These are phyloP conservation scores for Carlito syrichta DNA, from an alignment of 2,113 vertebrate genomes.

Conservation along the genomic window DNA sequence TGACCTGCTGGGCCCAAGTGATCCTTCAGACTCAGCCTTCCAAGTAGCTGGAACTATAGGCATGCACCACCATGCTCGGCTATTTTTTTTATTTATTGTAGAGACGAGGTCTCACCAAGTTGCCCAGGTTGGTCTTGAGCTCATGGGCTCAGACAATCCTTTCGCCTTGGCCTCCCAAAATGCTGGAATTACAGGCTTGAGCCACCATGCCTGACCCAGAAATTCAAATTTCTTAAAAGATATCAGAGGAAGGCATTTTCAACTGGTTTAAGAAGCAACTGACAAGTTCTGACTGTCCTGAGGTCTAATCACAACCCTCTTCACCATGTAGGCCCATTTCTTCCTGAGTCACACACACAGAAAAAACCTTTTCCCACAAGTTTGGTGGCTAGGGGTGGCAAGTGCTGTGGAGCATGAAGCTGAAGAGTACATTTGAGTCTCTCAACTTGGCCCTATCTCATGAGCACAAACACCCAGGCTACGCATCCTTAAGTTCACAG, in stretches of 20 bases:
- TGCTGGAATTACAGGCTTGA: no score
- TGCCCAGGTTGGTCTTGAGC: no score
- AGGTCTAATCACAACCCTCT: neutral
- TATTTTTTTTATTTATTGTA: no score
- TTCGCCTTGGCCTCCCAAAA: no score
- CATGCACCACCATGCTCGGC: no score
- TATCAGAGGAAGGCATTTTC: neutral
- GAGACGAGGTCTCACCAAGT: no score
- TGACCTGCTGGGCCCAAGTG: no score
- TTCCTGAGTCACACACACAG: neutral
- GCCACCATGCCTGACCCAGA: no score
- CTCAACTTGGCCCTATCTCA: neutral
- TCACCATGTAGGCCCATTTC: neutral
- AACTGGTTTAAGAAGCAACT: neutral
- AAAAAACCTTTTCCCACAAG: neutral
- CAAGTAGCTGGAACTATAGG: no score
- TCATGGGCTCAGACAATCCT: no score
- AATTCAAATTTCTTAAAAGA: no score
- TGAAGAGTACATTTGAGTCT: fast-evolving
- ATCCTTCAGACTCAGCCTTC: no score
- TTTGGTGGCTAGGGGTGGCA: neutral
- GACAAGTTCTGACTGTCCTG: neutral
- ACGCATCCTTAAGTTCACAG: fast-evolving
- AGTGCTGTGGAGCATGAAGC: neutral
- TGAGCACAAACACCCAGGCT: neutral